phyloP scores from a whole-genome alignment of 2,888 invertebrate species.

The Drosophila atripex region DNA sequence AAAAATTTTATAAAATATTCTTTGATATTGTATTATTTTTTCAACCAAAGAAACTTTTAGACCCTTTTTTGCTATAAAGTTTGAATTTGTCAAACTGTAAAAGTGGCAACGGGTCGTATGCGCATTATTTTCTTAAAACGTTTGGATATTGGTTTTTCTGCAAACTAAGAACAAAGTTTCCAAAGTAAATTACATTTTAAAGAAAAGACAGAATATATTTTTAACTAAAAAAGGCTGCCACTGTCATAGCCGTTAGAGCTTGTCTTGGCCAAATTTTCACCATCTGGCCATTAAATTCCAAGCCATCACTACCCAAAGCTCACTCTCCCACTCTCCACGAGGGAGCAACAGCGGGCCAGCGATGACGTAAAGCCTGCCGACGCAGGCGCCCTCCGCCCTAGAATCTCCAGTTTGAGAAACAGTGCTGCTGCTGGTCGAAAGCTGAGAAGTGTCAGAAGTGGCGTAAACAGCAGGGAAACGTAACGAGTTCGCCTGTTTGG shows the following conservation, averaged over 20 bases:
- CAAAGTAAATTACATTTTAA: background rate
- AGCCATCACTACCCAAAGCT: conserved; percentile 24
- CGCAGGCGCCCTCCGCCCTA: conserved; percentile 55
- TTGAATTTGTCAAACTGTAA: background rate
- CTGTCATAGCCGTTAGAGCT: background rate
- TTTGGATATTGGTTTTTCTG: too few relatives aligned
- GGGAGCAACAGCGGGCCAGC: conserved; percentile 53
- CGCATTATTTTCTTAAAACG: background rate
- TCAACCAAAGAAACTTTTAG: too few relatives aligned
- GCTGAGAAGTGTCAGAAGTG: conserved; percentile 72
- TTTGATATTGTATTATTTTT: background rate
- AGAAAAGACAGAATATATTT: background rate
- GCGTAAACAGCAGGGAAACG: conserved; percentile 76
- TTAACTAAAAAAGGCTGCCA: too few relatives aligned
- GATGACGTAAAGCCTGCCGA: conserved; percentile 68
- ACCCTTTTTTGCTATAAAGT: background rate
- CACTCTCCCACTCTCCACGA: conserved; percentile 22
- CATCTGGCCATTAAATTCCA: background rate
- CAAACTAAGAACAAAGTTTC: too few relatives aligned
- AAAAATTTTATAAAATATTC: background rate
- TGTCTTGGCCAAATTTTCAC: background rate
- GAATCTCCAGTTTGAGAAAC: conserved; percentile 12
- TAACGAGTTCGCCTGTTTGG: conserved; percentile 72
- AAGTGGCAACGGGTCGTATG: background rate
- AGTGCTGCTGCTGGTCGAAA: conserved; percentile 23